Evolutionary conservation across 1,140 invertebrate species (phyloP).

Genomic region (Heterodera carotae): DNA sequence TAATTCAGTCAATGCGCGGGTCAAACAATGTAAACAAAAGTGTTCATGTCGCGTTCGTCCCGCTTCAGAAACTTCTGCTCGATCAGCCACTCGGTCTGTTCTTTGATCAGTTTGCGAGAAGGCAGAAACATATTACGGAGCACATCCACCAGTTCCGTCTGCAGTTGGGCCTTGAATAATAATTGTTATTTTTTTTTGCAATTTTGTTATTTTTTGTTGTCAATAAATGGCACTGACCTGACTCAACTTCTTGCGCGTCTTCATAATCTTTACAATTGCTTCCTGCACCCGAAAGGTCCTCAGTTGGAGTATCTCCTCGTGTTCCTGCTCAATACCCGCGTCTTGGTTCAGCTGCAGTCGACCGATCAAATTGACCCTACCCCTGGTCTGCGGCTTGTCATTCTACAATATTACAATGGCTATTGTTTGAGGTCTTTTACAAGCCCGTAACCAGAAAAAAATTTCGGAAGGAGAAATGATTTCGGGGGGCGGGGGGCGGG

Average conservation of each 20-base stretch:
- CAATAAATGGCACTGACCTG: conserved; percentile 72
- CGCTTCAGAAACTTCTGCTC: conserved; percentile 96
- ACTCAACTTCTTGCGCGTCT: conserved; percentile 78
- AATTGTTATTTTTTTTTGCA: background rate
- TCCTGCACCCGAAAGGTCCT: conserved; percentile 72
- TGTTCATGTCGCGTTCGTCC: conserved; percentile 48
- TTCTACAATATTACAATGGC: no score
- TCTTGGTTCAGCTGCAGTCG: conserved; percentile 48
- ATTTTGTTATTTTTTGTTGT: background rate
- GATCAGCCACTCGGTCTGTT: conserved; percentile 98
- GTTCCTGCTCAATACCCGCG: conserved; percentile 44
- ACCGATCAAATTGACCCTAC: conserved; percentile 49
- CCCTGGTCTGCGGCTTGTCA: conserved; percentile 52
- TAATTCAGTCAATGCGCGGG: no score
- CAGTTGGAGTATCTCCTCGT: conserved; percentile 53
- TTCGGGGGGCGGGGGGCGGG: no score
- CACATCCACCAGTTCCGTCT: conserved; percentile 94
- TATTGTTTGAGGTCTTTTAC: no score
- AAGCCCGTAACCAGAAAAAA: no score
- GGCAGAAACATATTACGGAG: conserved; percentile 98
- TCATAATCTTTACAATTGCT: conserved; percentile 96
- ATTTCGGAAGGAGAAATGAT: no score
- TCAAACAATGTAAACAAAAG: conserved; percentile 53
- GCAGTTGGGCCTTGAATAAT: conserved; percentile 72
- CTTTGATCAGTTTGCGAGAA: conserved; percentile 98